Evolutionary conservation across 2,113 vertebrate genomes (phyloP).

Genomic region (Oostethus manadensis): DNA sequence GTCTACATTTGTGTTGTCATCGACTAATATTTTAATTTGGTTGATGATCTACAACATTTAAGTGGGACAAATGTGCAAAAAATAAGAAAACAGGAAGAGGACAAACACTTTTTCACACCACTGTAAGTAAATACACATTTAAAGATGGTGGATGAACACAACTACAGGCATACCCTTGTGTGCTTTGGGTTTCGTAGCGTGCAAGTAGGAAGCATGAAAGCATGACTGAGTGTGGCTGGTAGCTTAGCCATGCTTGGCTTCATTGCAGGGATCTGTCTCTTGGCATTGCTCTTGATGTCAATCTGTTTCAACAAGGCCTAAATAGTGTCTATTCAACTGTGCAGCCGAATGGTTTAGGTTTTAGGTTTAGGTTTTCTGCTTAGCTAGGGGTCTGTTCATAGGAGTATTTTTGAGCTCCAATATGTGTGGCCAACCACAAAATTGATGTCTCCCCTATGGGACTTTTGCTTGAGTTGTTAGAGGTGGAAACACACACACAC

Average conservation of each 20-base stretch:
- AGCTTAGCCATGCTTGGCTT: constrained; percentile 26
- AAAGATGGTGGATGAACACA: background rate
- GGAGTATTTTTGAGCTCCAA: constrained; percentile 33
- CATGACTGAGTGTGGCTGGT: constrained; percentile 34
- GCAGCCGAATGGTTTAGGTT: constrained; percentile 59
- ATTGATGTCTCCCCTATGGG: constrained; percentile 3
- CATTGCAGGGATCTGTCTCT: constrained; percentile 35
- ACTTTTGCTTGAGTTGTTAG: too few relatives aligned
- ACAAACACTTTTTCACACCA: too few relatives aligned
- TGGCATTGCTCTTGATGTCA: constrained; percentile 32
- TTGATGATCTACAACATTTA: too few relatives aligned
- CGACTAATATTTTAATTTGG: too few relatives aligned
- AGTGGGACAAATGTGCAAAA: too few relatives aligned
- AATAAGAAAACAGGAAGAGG: too few relatives aligned
- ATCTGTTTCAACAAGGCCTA: constrained; percentile 37
- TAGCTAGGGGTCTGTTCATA: constrained; percentile 46
- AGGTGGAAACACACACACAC: background rate
- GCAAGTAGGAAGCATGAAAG: constrained; percentile 22
- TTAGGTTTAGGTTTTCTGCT: constrained; percentile 61
- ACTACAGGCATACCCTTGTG: constrained; percentile 11
- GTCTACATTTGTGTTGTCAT: too few relatives aligned
- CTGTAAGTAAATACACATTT: background rate
- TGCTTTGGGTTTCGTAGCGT: constrained; percentile 12
- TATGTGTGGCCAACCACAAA: constrained; percentile 26
- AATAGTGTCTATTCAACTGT: constrained; percentile 39